Percentiles rank a stretch among this genome's conserved stretches.
Evolutionary conservation across 2,113 vertebrate species (phyloP).

Genomic region (Chlamydotis undulata): DNA sequence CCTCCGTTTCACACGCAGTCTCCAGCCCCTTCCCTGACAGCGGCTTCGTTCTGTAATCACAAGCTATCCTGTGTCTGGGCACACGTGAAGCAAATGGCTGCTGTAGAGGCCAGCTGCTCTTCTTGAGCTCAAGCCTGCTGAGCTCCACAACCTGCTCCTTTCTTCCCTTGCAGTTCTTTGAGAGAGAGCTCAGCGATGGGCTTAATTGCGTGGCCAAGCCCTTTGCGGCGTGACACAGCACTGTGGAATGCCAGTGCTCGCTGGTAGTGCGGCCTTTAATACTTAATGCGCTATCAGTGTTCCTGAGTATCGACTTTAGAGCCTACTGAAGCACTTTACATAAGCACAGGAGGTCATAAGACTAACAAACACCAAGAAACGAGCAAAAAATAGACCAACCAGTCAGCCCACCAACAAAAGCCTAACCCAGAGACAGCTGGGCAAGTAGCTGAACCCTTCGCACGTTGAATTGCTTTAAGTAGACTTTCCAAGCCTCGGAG

Average conservation of each 20-base stretch:
- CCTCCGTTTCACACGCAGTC: background rate
- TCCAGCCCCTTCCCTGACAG: background rate
- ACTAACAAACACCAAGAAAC: background rate
- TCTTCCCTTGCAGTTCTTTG: background rate
- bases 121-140: background rate
- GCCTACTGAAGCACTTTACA: background rate
- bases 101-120: background rate
- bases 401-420: background rate
- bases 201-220: background rate
- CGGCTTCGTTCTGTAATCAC: background rate
- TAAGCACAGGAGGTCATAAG: accelerated
- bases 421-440: background rate
- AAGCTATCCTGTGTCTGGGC: background rate
- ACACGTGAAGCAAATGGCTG: background rate
- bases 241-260: background rate
- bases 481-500: background rate
- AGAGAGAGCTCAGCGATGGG: background rate
- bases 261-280: background rate
- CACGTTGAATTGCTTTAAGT: background rate
- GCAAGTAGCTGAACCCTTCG: background rate
- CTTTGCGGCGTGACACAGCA: background rate
- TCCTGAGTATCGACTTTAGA: background rate
- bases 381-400: background rate
- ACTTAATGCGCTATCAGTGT: background rate
- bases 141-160: background rate